phyloP scores from a whole-genome alignment of 2,888 invertebrate genomes.

The Noctua janthe region DNA sequence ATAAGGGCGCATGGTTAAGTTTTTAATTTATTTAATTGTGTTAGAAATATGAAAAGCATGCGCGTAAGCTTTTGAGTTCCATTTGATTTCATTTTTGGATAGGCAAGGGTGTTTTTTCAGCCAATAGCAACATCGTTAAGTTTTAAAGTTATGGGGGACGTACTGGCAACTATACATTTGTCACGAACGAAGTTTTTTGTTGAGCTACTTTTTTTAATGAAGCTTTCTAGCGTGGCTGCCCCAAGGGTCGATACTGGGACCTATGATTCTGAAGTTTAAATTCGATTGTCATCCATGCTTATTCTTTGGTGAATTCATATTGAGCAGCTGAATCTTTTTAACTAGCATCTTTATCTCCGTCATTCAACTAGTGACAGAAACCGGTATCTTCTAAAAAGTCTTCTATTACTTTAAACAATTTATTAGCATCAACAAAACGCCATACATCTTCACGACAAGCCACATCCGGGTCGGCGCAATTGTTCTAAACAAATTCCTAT shows the following conservation, averaged over 20 bases:
- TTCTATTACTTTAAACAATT: slow-evolving; percentile 14
- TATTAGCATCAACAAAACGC: slow-evolving; percentile 33
- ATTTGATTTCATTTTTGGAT: slow-evolving; percentile 45
- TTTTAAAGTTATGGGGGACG: slow-evolving; percentile 35
- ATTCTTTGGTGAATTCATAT: not conserved
- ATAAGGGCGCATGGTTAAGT: slow-evolving; percentile 59
- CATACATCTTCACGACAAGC: slow-evolving; percentile 57
- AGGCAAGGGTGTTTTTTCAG: slow-evolving; percentile 42
- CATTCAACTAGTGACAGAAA: not conserved
- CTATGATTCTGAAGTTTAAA: not conserved
- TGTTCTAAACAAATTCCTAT: slow-evolving; percentile 77
- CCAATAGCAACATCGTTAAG: slow-evolving; percentile 54
- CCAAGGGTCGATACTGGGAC: slow-evolving; percentile 38
- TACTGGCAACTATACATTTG: slow-evolving; percentile 40
- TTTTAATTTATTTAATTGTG: slow-evolving; percentile 69
- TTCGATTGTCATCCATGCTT: not conserved
- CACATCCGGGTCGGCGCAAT: slow-evolving; percentile 80
- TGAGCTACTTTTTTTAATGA: not conserved
- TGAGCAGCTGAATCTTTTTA: too few species aligned
- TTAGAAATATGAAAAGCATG: slow-evolving; percentile 60
- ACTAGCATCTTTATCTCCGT: not conserved
- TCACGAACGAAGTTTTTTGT: slow-evolving; percentile 24
- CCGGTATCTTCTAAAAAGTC: not conserved
- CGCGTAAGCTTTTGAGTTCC: slow-evolving; percentile 57
- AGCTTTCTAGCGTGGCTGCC: not conserved